These are phyloP conservation scores for Candidula unifasciata DNA, from an alignment of 2,888 invertebrate genomes.

Conservation along the genomic window DNA sequence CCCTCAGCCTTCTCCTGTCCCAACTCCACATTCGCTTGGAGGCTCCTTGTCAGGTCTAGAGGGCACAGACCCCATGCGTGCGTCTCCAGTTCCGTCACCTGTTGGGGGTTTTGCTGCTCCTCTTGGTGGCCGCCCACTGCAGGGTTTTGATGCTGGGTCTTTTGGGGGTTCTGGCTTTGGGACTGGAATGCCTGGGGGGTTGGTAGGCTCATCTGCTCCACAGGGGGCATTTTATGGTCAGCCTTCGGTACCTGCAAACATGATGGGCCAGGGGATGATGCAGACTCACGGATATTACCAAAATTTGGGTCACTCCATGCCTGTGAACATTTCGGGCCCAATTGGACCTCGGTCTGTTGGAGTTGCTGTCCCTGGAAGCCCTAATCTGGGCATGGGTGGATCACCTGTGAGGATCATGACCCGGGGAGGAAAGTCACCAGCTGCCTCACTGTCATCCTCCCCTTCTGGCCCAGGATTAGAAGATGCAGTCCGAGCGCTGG, in stretches of 20 bases:
- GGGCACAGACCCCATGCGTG: constrained; percentile 27
- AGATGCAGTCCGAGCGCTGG: constrained; percentile 49
- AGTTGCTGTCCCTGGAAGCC: constrained; percentile 36
- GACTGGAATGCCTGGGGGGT: constrained; percentile 13
- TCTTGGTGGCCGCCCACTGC: neutral
- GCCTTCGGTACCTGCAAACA: neutral
- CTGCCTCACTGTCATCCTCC: constrained; percentile 41
- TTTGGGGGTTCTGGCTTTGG: constrained; percentile 31
- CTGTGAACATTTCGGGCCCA: constrained; percentile 11
- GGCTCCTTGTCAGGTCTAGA: constrained; percentile 44
- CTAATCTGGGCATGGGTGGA: constrained; percentile 41
- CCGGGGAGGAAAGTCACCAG: constrained; percentile 47
- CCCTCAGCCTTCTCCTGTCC: constrained; percentile 30
- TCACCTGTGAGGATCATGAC: constrained; percentile 49
- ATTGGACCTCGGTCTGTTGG: constrained; percentile 25
- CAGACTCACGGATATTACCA: neutral
- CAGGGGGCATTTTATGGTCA: constrained; percentile 24
- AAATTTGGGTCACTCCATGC: neutral
- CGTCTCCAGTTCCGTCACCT: constrained; percentile 31
- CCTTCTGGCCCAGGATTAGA: constrained; percentile 50
- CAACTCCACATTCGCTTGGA: constrained; percentile 23
- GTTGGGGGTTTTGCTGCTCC: neutral
- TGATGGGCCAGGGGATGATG: constrained; percentile 22
- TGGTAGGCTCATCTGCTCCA: constrained; percentile 4
- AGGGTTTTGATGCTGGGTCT: neutral